Base-by-base conservation (phyloP, 2,888 invertebrate genomes). In the Andricus curvator region DNA sequence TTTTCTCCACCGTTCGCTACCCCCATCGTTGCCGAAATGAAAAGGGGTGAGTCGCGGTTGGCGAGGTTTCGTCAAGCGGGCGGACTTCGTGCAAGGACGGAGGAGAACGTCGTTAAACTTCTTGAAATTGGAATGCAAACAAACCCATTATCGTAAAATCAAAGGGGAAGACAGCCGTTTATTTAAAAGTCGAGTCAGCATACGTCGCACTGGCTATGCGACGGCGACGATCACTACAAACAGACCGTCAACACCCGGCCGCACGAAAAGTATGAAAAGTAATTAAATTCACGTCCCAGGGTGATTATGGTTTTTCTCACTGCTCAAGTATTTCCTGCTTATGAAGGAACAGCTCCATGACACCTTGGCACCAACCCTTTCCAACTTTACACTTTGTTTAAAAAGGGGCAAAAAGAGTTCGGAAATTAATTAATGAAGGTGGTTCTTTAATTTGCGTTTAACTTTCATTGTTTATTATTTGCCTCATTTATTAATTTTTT, bases 61-160 rank as follows among this genome's bases (percentile, higher is more conserved):
- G 70, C 15, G 56, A 74, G 74, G 56, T 56, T 74, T 74, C 74
- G 74, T 56, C 74, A 74, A 74, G 56, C 74, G 74, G n/a, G 74
- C 56, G 74, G 74, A 70, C 80, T 76, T 70, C 78, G 78, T 62
- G 79, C 64, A 79, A 77, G 80, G 66, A 78, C 76, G 82, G 84
- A 83, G 84, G 64, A 82, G 85, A 85, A 86, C 85, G 85, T 88
- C 87, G 88, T 88, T 87, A 88, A 88, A 89, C 87, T 89, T 89
- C 87, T 90, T 87, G 86, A 87, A 91, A 91, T 89, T 89, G 88
- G 88, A 89, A 90, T 87, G 88, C 90, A 90, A 90, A 91, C 91
- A 89, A 90, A 90, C 88, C 90, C 86, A 91, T 91, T 91, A 91
- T 88, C 88, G 88, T 86, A 86, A 89, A 90, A 89, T 88, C 89